Conservation (phyloP, 2,113 vertebrate species). For the Oryctolagus cuniculus region mOryCun1.1 NC_091435.1:10249501-10250000, state of each 20-base stretch:
- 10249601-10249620: accelerated
- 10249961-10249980: background rate
- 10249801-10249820: slow-evolving; percentile 80
- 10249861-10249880: slow-evolving; percentile 62
- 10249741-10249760: slow-evolving; percentile 28
- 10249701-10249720: background rate
- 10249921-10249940: slow-evolving; percentile 71
- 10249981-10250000: background rate
- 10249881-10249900: slow-evolving; percentile 71
- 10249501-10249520: background rate
- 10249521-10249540: background rate
- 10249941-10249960: slow-evolving; percentile 60
- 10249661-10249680: background rate
- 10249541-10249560: too few species aligned
- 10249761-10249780: slow-evolving; percentile 55
- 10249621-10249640: background rate
- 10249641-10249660: background rate
- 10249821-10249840: slow-evolving; percentile 78
- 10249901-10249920: slow-evolving; percentile 65
- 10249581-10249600: background rate
- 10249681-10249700: background rate
- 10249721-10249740: background rate
- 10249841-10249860: slow-evolving; percentile 75
- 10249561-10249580: accelerated
- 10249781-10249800: slow-evolving; percentile 67